Evolutionary conservation across 2,113 vertebrate species (phyloP).

Genomic region (Percopsis transmontana): DNA sequence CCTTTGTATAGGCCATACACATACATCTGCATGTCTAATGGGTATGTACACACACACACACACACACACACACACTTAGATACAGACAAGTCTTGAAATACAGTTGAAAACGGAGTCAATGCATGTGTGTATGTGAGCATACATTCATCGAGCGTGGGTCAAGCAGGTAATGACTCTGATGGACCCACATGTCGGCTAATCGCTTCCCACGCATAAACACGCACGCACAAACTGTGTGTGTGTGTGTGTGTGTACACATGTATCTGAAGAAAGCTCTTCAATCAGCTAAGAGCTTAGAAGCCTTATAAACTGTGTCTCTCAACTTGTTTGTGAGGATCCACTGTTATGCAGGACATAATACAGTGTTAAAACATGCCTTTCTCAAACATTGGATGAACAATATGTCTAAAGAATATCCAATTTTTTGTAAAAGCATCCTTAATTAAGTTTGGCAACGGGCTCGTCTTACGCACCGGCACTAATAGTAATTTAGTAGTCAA

Average conservation of each 20-base stretch:
- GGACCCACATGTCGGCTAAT: constrained; percentile 46
- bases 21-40: too few relatives aligned
- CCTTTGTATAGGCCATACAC: not conserved
- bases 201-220: not conserved
- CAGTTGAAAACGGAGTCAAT: constrained; percentile 21
- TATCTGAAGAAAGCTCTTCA: constrained; percentile 10
- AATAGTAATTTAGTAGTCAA: not conserved
- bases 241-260: constrained; percentile 9
- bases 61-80: too few relatives aligned
- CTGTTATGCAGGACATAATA: not conserved
- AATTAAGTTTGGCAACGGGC: not conserved
- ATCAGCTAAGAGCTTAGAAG: constrained; percentile 3
- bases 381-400: too few relatives aligned
- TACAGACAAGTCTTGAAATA: not conserved
- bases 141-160: constrained; percentile 21
- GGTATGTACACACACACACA: not conserved
- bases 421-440: constrained; percentile 1
- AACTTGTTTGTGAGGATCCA: not conserved
- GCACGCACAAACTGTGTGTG: constrained; percentile 1
- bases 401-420: too few relatives aligned
- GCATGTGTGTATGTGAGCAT: not conserved
- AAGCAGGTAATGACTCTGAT: constrained; percentile 38
- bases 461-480: constrained; percentile 9
- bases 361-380: too few relatives aligned
- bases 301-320: not conserved